phyloP scores from a whole-genome alignment of 2,888 invertebrate genomes.

The Camptogramma bilineatum region DNA sequence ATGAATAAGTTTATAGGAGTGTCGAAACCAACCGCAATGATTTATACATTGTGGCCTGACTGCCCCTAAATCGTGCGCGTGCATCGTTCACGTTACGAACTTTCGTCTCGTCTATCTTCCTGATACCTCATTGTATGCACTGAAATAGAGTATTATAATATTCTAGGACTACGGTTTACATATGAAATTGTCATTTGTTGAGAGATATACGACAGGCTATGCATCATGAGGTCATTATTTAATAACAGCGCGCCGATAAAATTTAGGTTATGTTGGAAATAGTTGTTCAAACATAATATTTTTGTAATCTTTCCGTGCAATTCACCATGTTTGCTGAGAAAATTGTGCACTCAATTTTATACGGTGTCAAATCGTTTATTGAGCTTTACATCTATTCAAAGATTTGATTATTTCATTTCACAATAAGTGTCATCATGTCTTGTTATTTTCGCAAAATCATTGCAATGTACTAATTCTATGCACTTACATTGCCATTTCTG shows the following conservation, averaged over 20 bases:
- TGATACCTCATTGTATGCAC: constrained; percentile 15
- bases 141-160: neutral
- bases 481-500: constrained; percentile 17
- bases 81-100: constrained; percentile 36
- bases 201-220: neutral
- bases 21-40: constrained; percentile 62
- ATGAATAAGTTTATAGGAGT: constrained; percentile 60
- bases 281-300: too few species aligned
- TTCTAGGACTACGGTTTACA: neutral
- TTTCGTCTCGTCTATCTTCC: constrained; percentile 29
- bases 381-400: too few species aligned
- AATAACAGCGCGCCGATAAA: neutral
- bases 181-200: neutral
- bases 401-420: constrained; percentile 19
- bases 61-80: constrained; percentile 48
- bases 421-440: constrained; percentile 13
- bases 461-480: constrained; percentile 38
- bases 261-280: neutral
- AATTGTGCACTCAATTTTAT: too few species aligned
- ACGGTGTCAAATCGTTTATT: too few species aligned
- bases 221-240: neutral
- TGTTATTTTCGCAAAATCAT: constrained; percentile 38
- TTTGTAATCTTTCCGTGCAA: too few species aligned
- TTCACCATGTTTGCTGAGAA: too few species aligned
- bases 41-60: constrained; percentile 51